These are phyloP conservation scores for Rapana venosa DNA, from an alignment of 2,888 invertebrate genomes.

Conservation along the genomic window DNA sequence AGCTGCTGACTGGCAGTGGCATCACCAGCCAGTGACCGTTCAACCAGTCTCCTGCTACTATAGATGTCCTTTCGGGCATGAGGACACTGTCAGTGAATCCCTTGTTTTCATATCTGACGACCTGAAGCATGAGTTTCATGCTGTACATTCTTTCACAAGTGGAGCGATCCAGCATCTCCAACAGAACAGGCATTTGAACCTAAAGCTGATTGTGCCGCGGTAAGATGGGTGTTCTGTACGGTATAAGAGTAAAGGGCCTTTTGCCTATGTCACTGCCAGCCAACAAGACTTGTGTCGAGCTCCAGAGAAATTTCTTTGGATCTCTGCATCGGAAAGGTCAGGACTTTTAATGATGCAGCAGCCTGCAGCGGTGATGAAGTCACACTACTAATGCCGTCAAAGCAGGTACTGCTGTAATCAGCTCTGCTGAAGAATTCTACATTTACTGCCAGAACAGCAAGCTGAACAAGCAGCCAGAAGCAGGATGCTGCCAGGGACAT, in stretches of 20 bases:
- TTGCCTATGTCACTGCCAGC: neutral
- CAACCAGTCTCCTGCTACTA: neutral
- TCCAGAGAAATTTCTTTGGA: neutral
- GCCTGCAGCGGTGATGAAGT: neutral
- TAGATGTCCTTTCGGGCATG: neutral
- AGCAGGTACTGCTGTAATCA: neutral
- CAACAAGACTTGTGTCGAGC: neutral
- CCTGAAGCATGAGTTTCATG: neutral
- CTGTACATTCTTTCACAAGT: neutral
- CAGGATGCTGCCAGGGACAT: neutral
- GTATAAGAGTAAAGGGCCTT: conserved; percentile 28
- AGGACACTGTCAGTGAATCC: neutral
- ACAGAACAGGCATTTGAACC: neutral
- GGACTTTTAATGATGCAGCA: conserved; percentile 26
- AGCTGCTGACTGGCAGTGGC: conserved; percentile 4
- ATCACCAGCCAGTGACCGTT: conserved; percentile 19
- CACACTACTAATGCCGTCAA: neutral
- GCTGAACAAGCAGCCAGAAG: conserved; percentile 6
- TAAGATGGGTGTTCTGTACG: neutral
- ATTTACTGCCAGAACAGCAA: neutral
- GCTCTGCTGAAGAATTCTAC: neutral
- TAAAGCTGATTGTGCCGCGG: neutral
- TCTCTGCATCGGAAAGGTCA: conserved; percentile 15
- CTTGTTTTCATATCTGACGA: neutral
- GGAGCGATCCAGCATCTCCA: neutral